Evolutionary conservation across 2,113 vertebrate species (phyloP).

Genomic region (Mesitornis unicolor): DNA sequence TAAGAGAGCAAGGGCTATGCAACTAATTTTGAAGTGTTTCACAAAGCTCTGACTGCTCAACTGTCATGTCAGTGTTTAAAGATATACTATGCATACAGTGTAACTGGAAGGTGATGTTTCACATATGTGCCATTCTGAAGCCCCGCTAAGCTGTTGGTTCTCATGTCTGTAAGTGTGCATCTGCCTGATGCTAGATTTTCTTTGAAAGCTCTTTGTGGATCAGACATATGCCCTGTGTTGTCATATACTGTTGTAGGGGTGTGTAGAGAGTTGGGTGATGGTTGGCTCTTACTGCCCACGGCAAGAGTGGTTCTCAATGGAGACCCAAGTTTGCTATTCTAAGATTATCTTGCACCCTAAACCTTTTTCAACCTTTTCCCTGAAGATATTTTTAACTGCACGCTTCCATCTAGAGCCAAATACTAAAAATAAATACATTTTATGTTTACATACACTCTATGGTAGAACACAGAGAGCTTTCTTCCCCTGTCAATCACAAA

Average conservation of each 20-base stretch:
- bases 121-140: slow-evolving; percentile 11
- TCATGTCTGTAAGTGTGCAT: not conserved
- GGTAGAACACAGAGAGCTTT: not conserved
- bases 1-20: not conserved
- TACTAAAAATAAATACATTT: slow-evolving; percentile 32
- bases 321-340: not conserved
- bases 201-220: not conserved
- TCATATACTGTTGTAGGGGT: not conserved
- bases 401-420: slow-evolving; percentile 8
- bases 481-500: not conserved
- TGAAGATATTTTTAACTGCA: slow-evolving; percentile 35
- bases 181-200: slow-evolving; percentile 32
- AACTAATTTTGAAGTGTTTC: not conserved
- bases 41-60: not conserved
- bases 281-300: not conserved
- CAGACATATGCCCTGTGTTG: not conserved
- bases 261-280: not conserved
- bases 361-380: not conserved
- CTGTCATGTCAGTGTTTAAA: not conserved
- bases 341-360: not conserved
- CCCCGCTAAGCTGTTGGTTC: slow-evolving; percentile 25
- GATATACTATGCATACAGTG: not conserved
- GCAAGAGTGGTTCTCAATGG: not conserved
- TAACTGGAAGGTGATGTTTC: slow-evolving; percentile 26
- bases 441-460: not conserved